Evolutionary conservation across 2,113 vertebrate species (phyloP), one percentile per base, ranked within the genome.

Genomic region (Trochalopteron elliotii): DNA sequence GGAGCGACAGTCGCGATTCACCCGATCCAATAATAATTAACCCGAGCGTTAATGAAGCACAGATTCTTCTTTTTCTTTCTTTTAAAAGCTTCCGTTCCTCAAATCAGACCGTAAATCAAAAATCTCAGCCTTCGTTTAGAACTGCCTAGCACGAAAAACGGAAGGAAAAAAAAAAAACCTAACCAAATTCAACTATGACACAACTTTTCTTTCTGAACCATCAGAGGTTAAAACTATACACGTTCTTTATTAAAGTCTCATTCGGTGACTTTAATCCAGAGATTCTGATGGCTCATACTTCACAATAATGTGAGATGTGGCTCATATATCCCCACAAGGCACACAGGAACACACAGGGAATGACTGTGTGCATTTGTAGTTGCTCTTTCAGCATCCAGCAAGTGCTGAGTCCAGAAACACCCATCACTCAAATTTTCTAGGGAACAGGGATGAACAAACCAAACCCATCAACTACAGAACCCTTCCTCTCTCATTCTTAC

Each of bases 261-360:
- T 18, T 89, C 57, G 15, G n/a, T 72, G 40, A 88, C 21, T 64
- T 56, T 9, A 31, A 0, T 64, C 15, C 56, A 44, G 12, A 91
- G 28, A 19, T 60, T 59, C n/a, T 28, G 5, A 52, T 60, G 68
- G 52, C 60, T 83, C 24, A 63, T 33, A 47, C 6, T 31, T 74
- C 8, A 15, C 1, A 28, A 14, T 10, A 75, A 55, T 1, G 0
- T 2, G 25, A 77, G 27, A n/a, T 31, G 42, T 0, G 1, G 27
- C 13, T 33, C 1, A 0, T 23, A 33, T 9, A 50, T 44, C 72
- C 52, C 47, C 3, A 17, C 33, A 60, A 65, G 2, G 4, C 50
- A 77, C 53, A 61, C 9, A 60, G 5, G 18, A 55, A n/a, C 21
- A 21, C 1, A 10, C 10, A 45, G 15, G 15, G 12, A 78, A 63